phyloP scores from a whole-genome alignment of 2,888 invertebrate species.

The Hedychridium roseum region DNA sequence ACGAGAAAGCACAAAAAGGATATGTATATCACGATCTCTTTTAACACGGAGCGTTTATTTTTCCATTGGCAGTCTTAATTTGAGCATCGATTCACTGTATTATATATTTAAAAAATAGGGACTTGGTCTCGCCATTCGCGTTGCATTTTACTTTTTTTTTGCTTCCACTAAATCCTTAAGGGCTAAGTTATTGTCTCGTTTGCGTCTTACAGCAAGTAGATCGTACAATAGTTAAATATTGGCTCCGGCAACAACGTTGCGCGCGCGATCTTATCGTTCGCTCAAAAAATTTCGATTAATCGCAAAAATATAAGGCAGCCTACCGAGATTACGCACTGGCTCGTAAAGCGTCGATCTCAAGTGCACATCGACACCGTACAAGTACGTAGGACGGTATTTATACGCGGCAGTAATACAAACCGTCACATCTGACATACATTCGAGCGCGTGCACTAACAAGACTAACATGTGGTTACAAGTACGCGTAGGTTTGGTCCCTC shows the following conservation, averaged over 20 bases:
- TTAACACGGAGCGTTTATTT: constrained; percentile 18
- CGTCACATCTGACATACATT: neutral
- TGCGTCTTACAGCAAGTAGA: no score
- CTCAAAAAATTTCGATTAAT: neutral
- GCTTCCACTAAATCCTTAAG: constrained; percentile 10
- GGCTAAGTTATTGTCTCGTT: neutral
- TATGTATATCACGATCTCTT: neutral
- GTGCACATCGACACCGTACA: neutral
- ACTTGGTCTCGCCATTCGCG: neutral
- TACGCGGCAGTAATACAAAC: constrained; percentile 10
- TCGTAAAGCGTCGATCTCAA: neutral
- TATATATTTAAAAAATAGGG: neutral
- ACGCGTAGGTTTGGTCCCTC: constrained; percentile 10
- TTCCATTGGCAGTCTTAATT: constrained; percentile 51
- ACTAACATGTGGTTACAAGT: neutral
- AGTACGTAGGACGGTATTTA: constrained; percentile 10
- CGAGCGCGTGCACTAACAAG: neutral
- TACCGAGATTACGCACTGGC: neutral
- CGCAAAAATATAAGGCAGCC: neutral
- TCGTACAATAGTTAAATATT: no score
- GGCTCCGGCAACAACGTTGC: constrained; percentile 3
- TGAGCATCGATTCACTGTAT: constrained; percentile 41
- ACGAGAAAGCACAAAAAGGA: no score
- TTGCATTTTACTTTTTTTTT: neutral
- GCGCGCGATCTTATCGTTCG: neutral